Percentiles rank a stretch among this genome's conserved stretches.
These are phyloP conservation scores for Drosophila carrolli DNA, from an alignment of 1,140 invertebrate species.

Conservation along the genomic window DNA sequence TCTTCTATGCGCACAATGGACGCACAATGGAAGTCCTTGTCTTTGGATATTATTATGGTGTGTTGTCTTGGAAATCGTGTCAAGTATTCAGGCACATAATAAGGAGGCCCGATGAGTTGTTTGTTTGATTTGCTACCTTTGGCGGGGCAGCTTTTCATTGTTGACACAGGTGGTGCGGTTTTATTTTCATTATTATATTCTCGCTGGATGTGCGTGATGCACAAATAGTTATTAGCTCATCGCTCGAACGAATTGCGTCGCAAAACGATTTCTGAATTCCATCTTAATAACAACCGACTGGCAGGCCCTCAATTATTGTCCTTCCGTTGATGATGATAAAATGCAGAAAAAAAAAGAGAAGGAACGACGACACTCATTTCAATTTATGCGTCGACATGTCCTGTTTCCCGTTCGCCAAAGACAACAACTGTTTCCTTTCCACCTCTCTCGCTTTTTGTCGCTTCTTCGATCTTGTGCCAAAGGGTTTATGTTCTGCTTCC, in stretches of 20 bases:
- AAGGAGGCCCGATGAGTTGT: slow-evolving; percentile 32
- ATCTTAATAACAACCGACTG: slow-evolving; percentile 36
- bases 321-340: slow-evolving; percentile 47
- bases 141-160: slow-evolving; percentile 63
- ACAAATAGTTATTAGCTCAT: slow-evolving; percentile 68
- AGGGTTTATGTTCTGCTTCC: slow-evolving; percentile 60
- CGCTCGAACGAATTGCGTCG: slow-evolving; percentile 47
- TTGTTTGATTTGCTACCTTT: slow-evolving; percentile 65
- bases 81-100: slow-evolving; percentile 70
- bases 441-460: slow-evolving; percentile 39
- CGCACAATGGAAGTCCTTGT: slow-evolving; percentile 75
- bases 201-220: slow-evolving; percentile 47
- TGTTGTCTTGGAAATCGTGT: slow-evolving; percentile 64
- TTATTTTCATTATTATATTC: slow-evolving; percentile 12
- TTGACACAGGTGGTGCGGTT: slow-evolving; percentile 73
- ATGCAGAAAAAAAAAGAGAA: background rate
- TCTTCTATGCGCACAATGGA: slow-evolving; percentile 39
- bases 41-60: slow-evolving; percentile 10
- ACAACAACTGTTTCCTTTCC: slow-evolving; percentile 76
- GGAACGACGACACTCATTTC: slow-evolving; percentile 49
- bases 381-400: slow-evolving; percentile 80
- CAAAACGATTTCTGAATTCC: slow-evolving; percentile 47
- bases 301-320: slow-evolving; percentile 60
- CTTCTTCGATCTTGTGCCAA: slow-evolving; percentile 56
- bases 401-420: slow-evolving; percentile 70